Conservation (phyloP, 2,113 vertebrate genomes). For the Zingel zingel region DNA sequence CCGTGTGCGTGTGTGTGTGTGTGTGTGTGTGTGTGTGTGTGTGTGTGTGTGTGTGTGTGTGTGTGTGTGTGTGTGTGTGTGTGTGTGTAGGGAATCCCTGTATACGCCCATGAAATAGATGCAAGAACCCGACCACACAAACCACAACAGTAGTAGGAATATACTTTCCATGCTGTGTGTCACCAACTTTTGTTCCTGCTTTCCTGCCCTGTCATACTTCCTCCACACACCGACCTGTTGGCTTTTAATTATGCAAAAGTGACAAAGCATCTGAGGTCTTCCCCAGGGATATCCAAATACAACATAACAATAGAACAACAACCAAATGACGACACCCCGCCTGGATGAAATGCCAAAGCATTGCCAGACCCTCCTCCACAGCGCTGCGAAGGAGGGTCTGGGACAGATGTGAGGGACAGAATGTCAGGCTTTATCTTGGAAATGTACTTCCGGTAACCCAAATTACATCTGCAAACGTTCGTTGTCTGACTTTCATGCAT, state of each 20-base stretch:
- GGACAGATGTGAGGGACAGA: too few species aligned
- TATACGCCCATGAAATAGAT: background rate
- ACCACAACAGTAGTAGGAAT: background rate
- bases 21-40: background rate
- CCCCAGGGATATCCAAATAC: background rate
- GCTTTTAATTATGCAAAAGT: background rate
- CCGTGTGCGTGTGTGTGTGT: too few species aligned
- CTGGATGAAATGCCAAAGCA: background rate
- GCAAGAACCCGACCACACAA: background rate
- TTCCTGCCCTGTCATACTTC: background rate
- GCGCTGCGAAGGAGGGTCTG: too few species aligned
- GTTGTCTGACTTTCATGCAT: too few species aligned
- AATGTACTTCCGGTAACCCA: too few species aligned
- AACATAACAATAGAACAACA: too few species aligned
- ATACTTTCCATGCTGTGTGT: slow-evolving; percentile 13
- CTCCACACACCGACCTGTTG: background rate
- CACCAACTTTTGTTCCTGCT: background rate
- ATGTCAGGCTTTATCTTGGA: too few species aligned
- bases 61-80: background rate
- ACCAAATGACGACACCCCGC: too few species aligned
- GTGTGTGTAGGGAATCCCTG: slow-evolving; percentile 7
- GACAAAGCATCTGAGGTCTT: background rate
- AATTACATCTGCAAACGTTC: too few species aligned
- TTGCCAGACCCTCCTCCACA: too few species aligned
- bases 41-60: background rate